Conservation (phyloP, 2,113 vertebrate genomes). For the Spheniscus mendiculus region DNA sequence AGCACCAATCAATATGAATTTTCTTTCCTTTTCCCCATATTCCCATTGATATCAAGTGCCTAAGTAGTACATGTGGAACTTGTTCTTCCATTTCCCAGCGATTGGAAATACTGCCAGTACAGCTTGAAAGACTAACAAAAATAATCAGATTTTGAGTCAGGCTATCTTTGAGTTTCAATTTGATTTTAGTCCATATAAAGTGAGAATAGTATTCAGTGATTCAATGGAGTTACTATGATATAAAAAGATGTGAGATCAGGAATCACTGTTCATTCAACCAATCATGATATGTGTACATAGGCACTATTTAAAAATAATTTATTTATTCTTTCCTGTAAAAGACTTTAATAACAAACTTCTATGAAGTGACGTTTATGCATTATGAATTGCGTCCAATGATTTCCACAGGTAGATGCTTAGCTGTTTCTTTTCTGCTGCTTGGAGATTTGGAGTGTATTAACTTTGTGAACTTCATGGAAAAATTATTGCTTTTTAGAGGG, state of each 20-base stretch:
- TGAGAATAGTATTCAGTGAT: background rate
- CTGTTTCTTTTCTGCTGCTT: slow-evolving; percentile 13
- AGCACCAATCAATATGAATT: background rate
- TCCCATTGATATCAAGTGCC: background rate
- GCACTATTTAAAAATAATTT: background rate
- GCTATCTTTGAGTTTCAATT: background rate
- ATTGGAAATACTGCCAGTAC: background rate
- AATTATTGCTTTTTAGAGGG: slow-evolving; percentile 59
- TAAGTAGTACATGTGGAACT: background rate
- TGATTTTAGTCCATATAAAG: background rate
- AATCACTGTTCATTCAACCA: background rate
- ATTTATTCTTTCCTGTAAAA: background rate
- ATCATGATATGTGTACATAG: background rate
- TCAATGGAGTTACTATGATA: background rate
- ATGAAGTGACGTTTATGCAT: background rate
- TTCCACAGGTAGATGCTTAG: background rate
- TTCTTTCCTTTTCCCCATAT: background rate
- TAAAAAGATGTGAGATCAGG: background rate
- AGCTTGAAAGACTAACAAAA: background rate
- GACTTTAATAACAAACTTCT: background rate
- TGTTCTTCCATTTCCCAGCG: background rate
- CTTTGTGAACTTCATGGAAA: slow-evolving; percentile 54
- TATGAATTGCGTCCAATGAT: background rate
- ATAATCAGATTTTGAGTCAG: background rate
- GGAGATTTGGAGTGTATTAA: slow-evolving; percentile 45